phyloP scores from a whole-genome alignment of 2,113 vertebrate genomes.

The Blennius ocellaris region DNA sequence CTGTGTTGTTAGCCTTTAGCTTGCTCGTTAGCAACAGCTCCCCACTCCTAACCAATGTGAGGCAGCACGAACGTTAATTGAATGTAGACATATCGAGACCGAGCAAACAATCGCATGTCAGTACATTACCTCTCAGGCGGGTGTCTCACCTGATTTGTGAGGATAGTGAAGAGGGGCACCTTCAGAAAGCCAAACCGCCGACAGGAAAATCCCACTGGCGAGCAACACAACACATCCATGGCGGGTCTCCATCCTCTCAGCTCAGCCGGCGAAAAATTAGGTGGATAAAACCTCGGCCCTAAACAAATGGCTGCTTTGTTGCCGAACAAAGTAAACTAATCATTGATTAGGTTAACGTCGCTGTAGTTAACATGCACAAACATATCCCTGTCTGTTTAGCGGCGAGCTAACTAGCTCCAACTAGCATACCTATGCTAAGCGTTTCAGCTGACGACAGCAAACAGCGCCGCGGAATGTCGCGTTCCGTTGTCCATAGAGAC shows the following conservation, averaged over 20 bases:
- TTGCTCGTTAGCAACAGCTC: conserved; percentile 47
- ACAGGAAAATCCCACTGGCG: conserved; percentile 69
- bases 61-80: conserved; percentile 5
- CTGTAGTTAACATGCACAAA: conserved; percentile 27
- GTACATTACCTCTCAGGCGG: background rate
- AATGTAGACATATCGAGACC: no score
- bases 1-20: conserved; percentile 66
- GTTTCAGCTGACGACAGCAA: conserved; percentile 78
- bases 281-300: conserved; percentile 32
- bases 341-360: conserved; percentile 41
- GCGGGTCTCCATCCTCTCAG: conserved; percentile 77
- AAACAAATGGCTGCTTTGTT: conserved; percentile 17
- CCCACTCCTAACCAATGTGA: conserved; percentile 4
- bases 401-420: conserved; percentile 68
- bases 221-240: conserved; percentile 76
- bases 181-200: conserved; percentile 61
- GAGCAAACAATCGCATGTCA: background rate
- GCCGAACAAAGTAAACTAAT: conserved; percentile 24
- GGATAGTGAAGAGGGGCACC: conserved; percentile 76
- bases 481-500: conserved; percentile 59
- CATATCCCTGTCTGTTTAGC: conserved; percentile 52
- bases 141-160: conserved; percentile 77
- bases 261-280: conserved; percentile 60
- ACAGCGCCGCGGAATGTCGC: conserved; percentile 34
- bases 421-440: conserved; percentile 67